These are phyloP conservation scores for Bellardia pandia DNA, from an alignment of 2,888 invertebrate genomes.

Conservation along the genomic window DNA sequence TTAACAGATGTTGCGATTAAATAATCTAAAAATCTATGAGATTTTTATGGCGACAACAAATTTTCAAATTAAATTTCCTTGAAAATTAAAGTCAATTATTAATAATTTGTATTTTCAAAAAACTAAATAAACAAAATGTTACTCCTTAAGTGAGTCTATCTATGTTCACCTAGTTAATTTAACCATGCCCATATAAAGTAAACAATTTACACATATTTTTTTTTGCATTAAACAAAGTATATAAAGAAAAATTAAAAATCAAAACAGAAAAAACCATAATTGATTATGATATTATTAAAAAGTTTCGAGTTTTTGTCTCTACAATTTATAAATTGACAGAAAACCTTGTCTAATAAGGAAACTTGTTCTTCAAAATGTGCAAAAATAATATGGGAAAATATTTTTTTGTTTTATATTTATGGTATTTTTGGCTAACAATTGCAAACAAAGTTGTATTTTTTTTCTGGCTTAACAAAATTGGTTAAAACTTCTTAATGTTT, in stretches of 20 bases:
- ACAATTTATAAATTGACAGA: conserved; percentile 62
- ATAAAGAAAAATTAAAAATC: conserved; percentile 27
- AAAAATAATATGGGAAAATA: conserved; percentile 64
- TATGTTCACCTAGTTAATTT: conserved; percentile 63
- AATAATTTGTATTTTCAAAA: conserved; percentile 53
- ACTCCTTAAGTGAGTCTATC: conserved; percentile 27
- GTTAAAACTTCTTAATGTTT: conserved; percentile 63
- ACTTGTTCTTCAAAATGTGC: conserved; percentile 64
- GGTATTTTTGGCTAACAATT: conserved; percentile 64
- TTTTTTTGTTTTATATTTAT: conserved; percentile 29
- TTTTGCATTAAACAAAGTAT: conserved; percentile 42
- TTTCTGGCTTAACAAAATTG: conserved; percentile 55
- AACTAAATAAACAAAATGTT: conserved; percentile 18
- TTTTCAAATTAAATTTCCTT: conserved; percentile 50
- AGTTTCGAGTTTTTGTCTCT: conserved; percentile 11
- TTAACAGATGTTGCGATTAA: conserved; percentile 56
- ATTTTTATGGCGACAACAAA: conserved; percentile 38
- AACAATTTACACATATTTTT: conserved; percentile 70
- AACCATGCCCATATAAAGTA: conserved; percentile 60
- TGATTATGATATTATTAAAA: conserved; percentile 66
- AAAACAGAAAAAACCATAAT: conserved; percentile 56
- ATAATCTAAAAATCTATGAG: conserved; percentile 15
- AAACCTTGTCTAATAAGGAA: conserved; percentile 71
- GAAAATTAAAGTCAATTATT: conserved; percentile 55
- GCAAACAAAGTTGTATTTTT: conserved; percentile 54